Evolutionary conservation across 2,888 invertebrate species (phyloP), one percentile per base, ranked within the genome.

Genomic region (Melinaea menophilus): DNA sequence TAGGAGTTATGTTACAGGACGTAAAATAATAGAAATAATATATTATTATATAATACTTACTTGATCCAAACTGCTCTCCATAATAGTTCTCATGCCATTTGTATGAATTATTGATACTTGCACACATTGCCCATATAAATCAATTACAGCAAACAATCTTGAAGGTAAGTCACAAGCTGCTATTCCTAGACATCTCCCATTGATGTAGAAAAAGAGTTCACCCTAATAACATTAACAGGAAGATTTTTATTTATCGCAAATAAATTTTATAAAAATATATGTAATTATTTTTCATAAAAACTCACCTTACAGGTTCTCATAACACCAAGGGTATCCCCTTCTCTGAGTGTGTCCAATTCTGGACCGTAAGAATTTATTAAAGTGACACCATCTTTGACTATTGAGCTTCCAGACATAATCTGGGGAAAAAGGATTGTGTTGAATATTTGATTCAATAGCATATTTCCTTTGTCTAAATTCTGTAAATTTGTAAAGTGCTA

Each of bases 111-210:
- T 85, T n/a, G 89, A 93, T 22, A 98, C 98, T 89, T 98, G 97
- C 11, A 97, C 97, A 86, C 98, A 98, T 80, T 97, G 97, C 0
- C 98, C 98, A 77, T 98, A 98, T 69, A 98, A 89, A 91, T 98
- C 98, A 56, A 98, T 95, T n/a, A 98, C 97, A 22, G 97, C 98
- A 90, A 95, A 98, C 63, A 98, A 92, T 63, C 93, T 92, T 31
- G 91, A 78, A 0, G 98, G 98, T 71, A 98, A 88, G 72, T 94
- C 94, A 71, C 91, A 92, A 0, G 95, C 96, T 2, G 97, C 98
- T 47, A 96, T 92, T 0, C 98, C 98, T 81, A 97, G 96, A 33
- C 97, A 95, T 72, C 95, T 93, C 2, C 97, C 97, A 83, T 98
- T 98, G 22, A 98, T 93, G 80, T 94, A 97, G 84, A 98, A 97